Evolutionary conservation across 2,113 vertebrate species (phyloP).

Genomic region (Equus quagga): DNA sequence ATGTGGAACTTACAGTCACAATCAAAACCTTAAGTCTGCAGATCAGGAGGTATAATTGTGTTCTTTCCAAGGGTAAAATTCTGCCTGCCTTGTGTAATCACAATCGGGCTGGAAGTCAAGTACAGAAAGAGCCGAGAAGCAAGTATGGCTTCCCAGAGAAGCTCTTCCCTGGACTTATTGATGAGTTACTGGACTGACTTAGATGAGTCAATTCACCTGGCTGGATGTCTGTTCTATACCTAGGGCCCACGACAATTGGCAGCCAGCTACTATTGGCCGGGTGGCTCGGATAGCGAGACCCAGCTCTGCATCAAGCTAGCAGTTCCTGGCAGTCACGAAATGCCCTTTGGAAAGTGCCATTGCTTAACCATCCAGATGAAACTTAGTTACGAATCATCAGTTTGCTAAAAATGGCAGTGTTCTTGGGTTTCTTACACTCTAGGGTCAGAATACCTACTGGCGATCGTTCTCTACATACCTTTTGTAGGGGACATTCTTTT

Average conservation of each 20-base stretch:
- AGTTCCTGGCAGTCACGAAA: constrained; percentile 77
- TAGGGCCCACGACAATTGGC: not conserved
- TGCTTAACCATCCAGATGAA: constrained; percentile 74
- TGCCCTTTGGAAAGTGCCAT: constrained; percentile 69
- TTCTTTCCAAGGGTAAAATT: not conserved
- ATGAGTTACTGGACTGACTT: not conserved
- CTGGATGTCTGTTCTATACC: not conserved
- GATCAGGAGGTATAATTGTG: not conserved
- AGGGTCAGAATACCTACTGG: not conserved
- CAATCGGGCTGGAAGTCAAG: not conserved
- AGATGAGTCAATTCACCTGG: not conserved
- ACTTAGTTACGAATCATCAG: constrained; percentile 63
- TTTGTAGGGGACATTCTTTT: not conserved
- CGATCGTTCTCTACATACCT: not conserved
- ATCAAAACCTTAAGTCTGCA: not conserved
- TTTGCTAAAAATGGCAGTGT: not conserved
- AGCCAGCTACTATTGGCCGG: not conserved
- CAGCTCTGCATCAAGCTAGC: constrained; percentile 60
- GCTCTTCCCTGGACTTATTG: not conserved
- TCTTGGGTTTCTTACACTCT: not conserved
- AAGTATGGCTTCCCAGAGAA: not conserved
- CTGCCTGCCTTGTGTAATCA: not conserved
- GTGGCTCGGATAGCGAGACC: constrained; percentile 63
- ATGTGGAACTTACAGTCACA: constrained; percentile 14
- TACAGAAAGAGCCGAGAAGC: not conserved